Conservation (phyloP, 2,888 invertebrate genomes). For the Drosophila anomalata region DNA sequence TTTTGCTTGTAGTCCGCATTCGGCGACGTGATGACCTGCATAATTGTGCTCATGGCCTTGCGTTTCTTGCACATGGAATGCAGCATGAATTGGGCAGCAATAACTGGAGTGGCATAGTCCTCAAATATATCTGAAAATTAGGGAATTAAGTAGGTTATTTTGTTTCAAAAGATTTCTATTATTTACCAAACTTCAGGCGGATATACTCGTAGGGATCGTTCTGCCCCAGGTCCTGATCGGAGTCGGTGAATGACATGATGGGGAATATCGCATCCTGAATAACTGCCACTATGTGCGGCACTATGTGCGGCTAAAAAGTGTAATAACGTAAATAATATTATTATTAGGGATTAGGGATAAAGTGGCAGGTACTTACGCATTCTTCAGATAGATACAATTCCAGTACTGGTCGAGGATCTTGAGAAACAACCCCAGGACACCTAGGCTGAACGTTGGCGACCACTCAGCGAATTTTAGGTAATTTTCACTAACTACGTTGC, state of each 20-base stretch:
- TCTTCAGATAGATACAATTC: slow-evolving; percentile 85
- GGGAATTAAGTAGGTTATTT: no score
- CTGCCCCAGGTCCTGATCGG: no score
- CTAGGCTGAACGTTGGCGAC: slow-evolving; percentile 96
- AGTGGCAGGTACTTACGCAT: no score
- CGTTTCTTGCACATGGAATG: slow-evolving; percentile 81
- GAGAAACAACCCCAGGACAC: slow-evolving; percentile 93
- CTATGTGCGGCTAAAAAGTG: no score
- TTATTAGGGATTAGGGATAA: no score
- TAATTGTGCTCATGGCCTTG: slow-evolving; percentile 91
- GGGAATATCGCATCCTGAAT: no score
- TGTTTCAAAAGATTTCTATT: no score
- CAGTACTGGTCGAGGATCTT: slow-evolving; percentile 92
- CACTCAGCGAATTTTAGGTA: slow-evolving; percentile 97
- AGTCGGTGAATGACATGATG: no score
- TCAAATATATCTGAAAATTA: slow-evolving; percentile 95
- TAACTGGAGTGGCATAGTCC: slow-evolving; percentile 97
- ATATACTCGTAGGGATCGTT: no score
- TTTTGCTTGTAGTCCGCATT: slow-evolving; percentile 90
- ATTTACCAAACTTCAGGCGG: no score
- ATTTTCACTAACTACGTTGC: slow-evolving; percentile 89
- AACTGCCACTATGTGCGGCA: no score
- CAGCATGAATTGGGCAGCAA: slow-evolving; percentile 95
- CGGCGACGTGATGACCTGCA: slow-evolving; percentile 88
- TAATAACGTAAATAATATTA: no score